Percentiles rank a stretch among this genome's conserved stretches.
These are phyloP conservation scores for Ondatra zibethicus DNA, from an alignment of 2,113 vertebrate species.

Conservation along the genomic window DNA sequence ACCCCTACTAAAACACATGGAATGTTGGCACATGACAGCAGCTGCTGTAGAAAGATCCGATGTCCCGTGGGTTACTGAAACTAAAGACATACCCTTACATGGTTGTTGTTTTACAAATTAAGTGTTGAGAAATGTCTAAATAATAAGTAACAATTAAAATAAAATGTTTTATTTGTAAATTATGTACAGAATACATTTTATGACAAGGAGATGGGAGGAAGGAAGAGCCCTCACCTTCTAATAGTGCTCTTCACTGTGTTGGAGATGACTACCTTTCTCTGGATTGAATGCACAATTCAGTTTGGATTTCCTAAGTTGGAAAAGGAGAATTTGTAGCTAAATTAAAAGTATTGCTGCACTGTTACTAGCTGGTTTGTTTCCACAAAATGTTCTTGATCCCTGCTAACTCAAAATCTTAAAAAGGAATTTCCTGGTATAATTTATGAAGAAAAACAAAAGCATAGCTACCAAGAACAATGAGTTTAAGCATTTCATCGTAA, in stretches of 20 bases:
- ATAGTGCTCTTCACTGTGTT: constrained; percentile 73
- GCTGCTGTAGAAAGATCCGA: constrained; percentile 86
- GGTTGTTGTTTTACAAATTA: constrained; percentile 87
- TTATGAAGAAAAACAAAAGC: constrained; percentile 79
- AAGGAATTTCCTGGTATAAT: constrained; percentile 81
- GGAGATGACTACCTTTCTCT: constrained; percentile 83
- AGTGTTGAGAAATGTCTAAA: constrained; percentile 88
- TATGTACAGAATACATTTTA: constrained; percentile 89
- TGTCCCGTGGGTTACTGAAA: constrained; percentile 80
- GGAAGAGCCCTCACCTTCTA: constrained; percentile 75
- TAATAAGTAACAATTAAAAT: constrained; percentile 91
- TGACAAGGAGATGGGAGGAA: constrained; percentile 75
- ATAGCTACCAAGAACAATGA: constrained; percentile 79
- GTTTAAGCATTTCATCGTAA: constrained; percentile 82
- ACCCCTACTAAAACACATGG: constrained; percentile 88
- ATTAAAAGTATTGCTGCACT: constrained; percentile 78
- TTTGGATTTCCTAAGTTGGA: constrained; percentile 88
- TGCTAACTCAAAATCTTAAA: constrained; percentile 81
- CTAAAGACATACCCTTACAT: constrained; percentile 86
- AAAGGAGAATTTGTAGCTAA: constrained; percentile 81
- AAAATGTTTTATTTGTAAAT: constrained; percentile 90
- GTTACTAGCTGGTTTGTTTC: constrained; percentile 78
- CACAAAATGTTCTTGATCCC: constrained; percentile 81
- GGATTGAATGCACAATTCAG: constrained; percentile 83
- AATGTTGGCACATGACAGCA: constrained; percentile 91